phyloP scores from a whole-genome alignment of 2,797 vertebrate genomes.

The Hybognathus amarus region DNA sequence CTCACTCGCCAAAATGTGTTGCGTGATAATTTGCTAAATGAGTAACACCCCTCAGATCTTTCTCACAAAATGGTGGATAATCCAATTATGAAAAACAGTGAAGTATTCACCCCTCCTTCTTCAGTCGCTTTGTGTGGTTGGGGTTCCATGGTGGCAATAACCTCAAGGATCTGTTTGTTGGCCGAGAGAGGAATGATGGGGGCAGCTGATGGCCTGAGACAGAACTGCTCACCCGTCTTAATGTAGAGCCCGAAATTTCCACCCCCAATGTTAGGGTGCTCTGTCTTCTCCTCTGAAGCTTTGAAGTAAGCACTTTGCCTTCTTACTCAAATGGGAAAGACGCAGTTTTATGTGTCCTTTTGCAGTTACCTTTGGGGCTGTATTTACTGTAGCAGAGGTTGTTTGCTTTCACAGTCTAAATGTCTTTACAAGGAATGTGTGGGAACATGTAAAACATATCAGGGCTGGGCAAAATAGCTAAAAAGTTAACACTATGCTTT shows the following conservation, averaged over 20 bases:
- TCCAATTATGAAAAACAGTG: slow-evolving; percentile 43
- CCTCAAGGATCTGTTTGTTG: slow-evolving; percentile 36
- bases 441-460: neutral
- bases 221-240: slow-evolving; percentile 40
- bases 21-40: slow-evolving; percentile 49
- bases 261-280: neutral
- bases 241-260: slow-evolving; percentile 49
- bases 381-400: neutral
- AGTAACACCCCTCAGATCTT: slow-evolving; percentile 21
- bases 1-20: slow-evolving; percentile 13
- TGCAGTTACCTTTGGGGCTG: neutral
- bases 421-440: neutral
- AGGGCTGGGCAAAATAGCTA: neutral
- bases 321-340: neutral
- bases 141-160: slow-evolving; percentile 25
- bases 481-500: neutral
- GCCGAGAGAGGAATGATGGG: slow-evolving; percentile 44
- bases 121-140: slow-evolving; percentile 28
- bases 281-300: slow-evolving; percentile 1
- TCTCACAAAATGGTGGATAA: slow-evolving; percentile 56
- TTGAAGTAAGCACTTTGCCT: slow-evolving; percentile 4
- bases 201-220: slow-evolving; percentile 53
- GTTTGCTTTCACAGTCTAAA: neutral
- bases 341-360: neutral
- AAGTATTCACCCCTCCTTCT: slow-evolving; percentile 36